A percentile compares a stretch with the other conserved stretches of the same genome.
phyloP scores from a whole-genome alignment of 1,140 invertebrate species.

The Amphibalanus amphitrite region DNA sequence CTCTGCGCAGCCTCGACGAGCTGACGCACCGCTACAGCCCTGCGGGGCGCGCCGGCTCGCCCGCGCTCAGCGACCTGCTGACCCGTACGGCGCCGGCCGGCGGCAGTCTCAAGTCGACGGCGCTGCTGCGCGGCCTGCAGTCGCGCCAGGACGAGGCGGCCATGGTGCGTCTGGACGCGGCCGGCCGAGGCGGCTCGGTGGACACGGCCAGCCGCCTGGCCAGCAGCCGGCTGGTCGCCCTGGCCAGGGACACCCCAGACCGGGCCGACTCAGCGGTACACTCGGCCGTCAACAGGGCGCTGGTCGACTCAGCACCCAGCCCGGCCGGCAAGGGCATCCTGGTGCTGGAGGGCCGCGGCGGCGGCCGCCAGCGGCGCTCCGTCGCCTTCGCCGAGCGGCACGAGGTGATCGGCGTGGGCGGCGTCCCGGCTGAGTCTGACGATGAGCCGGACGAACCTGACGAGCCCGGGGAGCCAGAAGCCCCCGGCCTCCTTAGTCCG shows the following conservation, averaged over 20 bases:
- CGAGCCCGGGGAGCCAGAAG: conserved; percentile 32
- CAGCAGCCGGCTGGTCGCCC: conserved; percentile 15
- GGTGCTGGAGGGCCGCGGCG: conserved; percentile 11
- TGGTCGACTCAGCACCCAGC: conserved; percentile 6
- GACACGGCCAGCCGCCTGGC: conserved; percentile 12
- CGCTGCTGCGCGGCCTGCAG: not conserved
- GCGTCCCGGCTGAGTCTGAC: conserved; percentile 45
- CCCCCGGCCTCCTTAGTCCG: conserved; percentile 18
- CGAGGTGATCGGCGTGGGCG: conserved; percentile 66
- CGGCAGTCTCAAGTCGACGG: not conserved
- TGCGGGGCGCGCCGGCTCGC: conserved; percentile 4
- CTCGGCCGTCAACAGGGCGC: conserved; percentile 8
- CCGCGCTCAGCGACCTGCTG: conserved; percentile 11
- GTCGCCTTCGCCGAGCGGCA: conserved; percentile 36
- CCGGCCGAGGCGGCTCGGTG: not conserved
- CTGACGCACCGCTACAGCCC: conserved; percentile 10
- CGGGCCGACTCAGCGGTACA: not conserved
- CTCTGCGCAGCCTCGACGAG: conserved; percentile 8
- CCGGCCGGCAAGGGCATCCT: conserved; percentile 4
- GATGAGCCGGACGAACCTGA: conserved; percentile 29
- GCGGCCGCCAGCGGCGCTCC: conserved; percentile 13
- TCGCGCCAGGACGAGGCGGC: conserved; percentile 7
- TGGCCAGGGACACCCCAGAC: conserved; percentile 11
- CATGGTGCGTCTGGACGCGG: not conserved
- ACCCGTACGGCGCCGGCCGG: not conserved